A percentile compares a stretch with the other conserved stretches of the same genome.
Evolutionary conservation across 2,888 invertebrate species (phyloP).

Genomic region (Drosophila subquinaria): DNA sequence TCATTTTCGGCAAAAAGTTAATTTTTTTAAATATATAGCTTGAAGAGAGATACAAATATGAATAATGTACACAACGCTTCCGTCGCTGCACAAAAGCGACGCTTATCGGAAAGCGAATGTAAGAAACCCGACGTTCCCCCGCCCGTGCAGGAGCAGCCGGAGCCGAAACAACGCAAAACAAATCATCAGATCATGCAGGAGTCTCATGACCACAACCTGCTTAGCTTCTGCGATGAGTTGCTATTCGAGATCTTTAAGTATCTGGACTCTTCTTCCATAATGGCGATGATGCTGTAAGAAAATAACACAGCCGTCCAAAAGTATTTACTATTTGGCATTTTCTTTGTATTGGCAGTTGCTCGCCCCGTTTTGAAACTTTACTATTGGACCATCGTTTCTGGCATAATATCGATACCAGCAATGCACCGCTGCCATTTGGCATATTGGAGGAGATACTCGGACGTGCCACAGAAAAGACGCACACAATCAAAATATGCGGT

Average conservation of each 20-base stretch:
- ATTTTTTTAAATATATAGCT: constrained; percentile 31
- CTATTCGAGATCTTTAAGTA: constrained; percentile 84
- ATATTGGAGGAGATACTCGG: constrained; percentile 80
- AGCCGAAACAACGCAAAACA: constrained; percentile 67
- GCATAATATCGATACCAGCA: constrained; percentile 82
- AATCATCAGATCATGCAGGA: constrained; percentile 26
- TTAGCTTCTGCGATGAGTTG: constrained; percentile 83
- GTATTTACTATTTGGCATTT: constrained; percentile 1
- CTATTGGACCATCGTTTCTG: constrained; percentile 84
- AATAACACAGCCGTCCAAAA: background rate
- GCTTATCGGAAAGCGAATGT: constrained; percentile 58
- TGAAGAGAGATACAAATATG: constrained; percentile 47
- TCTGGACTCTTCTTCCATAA: constrained; percentile 82
- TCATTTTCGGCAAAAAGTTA: constrained; percentile 43
- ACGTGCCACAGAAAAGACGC: constrained; percentile 79
- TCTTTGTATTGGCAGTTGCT: constrained; percentile 72
- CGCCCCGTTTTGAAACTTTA: constrained; percentile 80
- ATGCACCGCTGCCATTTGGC: constrained; percentile 73
- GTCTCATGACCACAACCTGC: constrained; percentile 52
- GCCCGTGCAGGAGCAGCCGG: constrained; percentile 43
- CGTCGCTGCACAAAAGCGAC: constrained; percentile 70
- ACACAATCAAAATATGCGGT: constrained; percentile 82
- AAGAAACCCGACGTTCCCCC: constrained; percentile 37
- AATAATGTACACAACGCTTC: constrained; percentile 57
- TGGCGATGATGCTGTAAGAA: constrained; percentile 82